phyloP scores from a whole-genome alignment of 2,888 invertebrate genomes.

The Leptinotarsa juncta region DNA sequence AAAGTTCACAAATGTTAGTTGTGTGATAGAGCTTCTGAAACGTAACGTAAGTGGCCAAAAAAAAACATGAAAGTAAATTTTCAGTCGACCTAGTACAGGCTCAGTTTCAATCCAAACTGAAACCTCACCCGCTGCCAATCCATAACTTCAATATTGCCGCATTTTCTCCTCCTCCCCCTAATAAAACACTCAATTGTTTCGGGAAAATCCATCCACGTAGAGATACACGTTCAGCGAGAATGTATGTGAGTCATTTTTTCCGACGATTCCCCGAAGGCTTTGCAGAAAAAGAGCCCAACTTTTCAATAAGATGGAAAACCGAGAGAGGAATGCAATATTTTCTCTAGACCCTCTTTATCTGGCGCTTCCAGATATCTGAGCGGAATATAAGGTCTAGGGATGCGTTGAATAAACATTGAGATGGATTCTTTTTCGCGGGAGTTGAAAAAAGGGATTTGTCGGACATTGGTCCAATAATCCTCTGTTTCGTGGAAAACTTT shows the following conservation, averaged over 20 bases:
- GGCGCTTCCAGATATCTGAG: constrained; percentile 35
- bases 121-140: background rate
- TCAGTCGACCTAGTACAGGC: no score
- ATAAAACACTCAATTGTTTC: constrained; percentile 20
- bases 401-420: constrained; percentile 34
- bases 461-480: constrained; percentile 3
- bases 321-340: constrained; percentile 39
- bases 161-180: background rate
- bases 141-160: constrained; percentile 6
- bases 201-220: constrained; percentile 19
- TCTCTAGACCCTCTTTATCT: constrained; percentile 33
- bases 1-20: no score
- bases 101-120: background rate
- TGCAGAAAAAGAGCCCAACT: constrained; percentile 39
- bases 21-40: no score
- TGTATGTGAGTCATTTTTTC: constrained; percentile 46
- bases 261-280: constrained; percentile 38
- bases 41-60: no score
- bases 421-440: constrained; percentile 25
- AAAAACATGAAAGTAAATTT: no score
- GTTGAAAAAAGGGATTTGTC: constrained; percentile 3
- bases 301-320: constrained; percentile 44
- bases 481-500: background rate
- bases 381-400: constrained; percentile 31
- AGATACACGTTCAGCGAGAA: constrained; percentile 38